A percentile compares a stretch with the other conserved stretches of the same genome.
Evolutionary conservation across 92 coral and sea anemone species (phyloP).

Genomic region (Palythoa caribaeorum): DNA sequence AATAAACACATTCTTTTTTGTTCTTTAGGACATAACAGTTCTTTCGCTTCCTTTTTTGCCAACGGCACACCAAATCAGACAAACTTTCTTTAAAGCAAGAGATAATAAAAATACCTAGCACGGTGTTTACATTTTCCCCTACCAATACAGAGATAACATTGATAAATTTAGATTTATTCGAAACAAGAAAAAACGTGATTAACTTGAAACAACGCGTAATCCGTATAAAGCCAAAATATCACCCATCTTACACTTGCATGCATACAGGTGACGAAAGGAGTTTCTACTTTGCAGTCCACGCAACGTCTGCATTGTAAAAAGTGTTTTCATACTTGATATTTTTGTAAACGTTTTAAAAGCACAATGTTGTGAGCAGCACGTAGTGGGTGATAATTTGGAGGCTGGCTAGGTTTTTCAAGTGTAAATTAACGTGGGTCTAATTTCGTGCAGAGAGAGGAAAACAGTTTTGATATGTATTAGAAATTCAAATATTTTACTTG

Average conservation of each 20-base stretch:
- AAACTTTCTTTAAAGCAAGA: not conserved
- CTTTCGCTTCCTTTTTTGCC: not conserved
- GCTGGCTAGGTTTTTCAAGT: not conserved
- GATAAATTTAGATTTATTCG: not conserved
- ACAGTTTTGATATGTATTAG: not conserved
- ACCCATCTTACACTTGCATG: not conserved
- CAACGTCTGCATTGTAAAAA: not conserved
- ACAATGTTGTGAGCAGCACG: not conserved
- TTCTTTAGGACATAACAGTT: not conserved
- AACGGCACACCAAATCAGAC: too few relatives aligned
- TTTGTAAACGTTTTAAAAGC: not conserved
- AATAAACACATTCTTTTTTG: not conserved
- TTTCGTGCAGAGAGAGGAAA: slow-evolving; percentile 11
- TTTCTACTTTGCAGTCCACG: not conserved
- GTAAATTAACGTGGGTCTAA: not conserved
- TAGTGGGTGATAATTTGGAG: not conserved
- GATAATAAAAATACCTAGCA: not conserved
- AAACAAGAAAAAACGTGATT: not conserved
- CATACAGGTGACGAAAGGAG: not conserved
- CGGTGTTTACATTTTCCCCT: not conserved
- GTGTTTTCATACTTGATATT: not conserved
- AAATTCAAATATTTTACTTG: not conserved
- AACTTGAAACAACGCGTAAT: not conserved
- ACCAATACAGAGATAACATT: not conserved
- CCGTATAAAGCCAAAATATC: not conserved